Conservation (phyloP, 2,888 invertebrate genomes). For the Gari tellinella region DNA sequence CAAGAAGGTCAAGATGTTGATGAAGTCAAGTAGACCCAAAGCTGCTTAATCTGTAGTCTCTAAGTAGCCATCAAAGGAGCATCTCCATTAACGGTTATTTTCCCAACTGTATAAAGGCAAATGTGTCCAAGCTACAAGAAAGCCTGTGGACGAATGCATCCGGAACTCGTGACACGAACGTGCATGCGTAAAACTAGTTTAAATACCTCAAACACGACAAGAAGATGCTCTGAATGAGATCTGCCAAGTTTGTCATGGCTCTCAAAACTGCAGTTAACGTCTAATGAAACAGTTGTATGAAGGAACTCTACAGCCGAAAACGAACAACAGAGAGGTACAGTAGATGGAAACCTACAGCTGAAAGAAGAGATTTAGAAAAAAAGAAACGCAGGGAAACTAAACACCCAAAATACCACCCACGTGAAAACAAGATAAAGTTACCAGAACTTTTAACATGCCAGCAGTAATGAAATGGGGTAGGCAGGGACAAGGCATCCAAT, state of each 20-base stretch:
- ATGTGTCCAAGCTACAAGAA: not conserved
- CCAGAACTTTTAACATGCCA: not conserved
- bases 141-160: not conserved
- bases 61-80: too few species aligned
- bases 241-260: not conserved
- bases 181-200: not conserved
- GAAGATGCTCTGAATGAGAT: not conserved
- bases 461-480: not conserved
- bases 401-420: conserved; percentile 4
- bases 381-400: not conserved
- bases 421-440: not conserved
- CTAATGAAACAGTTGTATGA: not conserved
- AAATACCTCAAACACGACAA: not conserved
- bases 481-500: not conserved
- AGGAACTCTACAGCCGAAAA: not conserved
- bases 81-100: too few species aligned
- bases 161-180: not conserved
- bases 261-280: not conserved
- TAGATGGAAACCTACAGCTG: not conserved
- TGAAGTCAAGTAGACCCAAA: too few species aligned
- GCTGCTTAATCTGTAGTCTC: too few species aligned
- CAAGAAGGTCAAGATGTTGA: too few species aligned
- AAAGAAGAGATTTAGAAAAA: not conserved
- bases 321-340: not conserved
- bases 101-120: too few species aligned